Percentiles rank a stretch among this genome's conserved stretches.
phyloP scores from a whole-genome alignment of 2,797 vertebrate species.

The Neoniphon sammara region DNA sequence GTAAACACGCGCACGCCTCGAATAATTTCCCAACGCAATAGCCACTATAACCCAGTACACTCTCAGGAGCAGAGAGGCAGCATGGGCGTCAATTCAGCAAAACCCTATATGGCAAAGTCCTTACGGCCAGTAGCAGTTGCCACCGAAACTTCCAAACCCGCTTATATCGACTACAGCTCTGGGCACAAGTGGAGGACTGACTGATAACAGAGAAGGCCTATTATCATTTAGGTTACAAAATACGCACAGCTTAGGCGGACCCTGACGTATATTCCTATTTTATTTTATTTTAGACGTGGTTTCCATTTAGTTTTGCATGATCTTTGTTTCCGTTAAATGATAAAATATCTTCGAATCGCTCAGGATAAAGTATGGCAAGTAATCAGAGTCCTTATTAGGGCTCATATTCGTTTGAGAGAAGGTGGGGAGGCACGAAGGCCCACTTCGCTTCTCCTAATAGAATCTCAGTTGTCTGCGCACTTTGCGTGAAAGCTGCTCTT shows the following conservation, averaged over 20 bases:
- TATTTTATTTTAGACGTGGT: too few species aligned
- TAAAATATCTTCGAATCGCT: conserved; percentile 2
- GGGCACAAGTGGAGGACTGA: too few species aligned
- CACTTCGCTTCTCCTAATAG: conserved; percentile 40
- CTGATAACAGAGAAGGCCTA: not conserved
- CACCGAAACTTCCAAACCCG: conserved; percentile 7
- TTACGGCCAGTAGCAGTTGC: not conserved
- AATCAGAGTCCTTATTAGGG: conserved; percentile 38
- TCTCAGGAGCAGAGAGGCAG: conserved; percentile 6
- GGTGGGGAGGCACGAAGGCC: conserved; percentile 36
- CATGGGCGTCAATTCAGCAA: conserved; percentile 17
- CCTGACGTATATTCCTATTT: too few species aligned
- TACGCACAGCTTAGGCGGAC: too few species aligned
- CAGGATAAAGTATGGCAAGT: conserved; percentile 28
- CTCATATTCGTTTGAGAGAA: conserved; percentile 34
- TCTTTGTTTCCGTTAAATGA: conserved; percentile 1
- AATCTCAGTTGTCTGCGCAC: conserved; percentile 53
- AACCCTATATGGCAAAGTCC: conserved; percentile 26
- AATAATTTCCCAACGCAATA: conserved; percentile 53
- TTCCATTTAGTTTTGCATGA: not conserved
- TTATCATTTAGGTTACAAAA: too few species aligned
- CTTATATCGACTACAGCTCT: too few species aligned
- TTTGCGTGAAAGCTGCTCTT: not conserved
- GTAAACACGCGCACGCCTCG: conserved; percentile 61
- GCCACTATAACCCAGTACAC: conserved; percentile 43